Percentiles rank a stretch among this genome's conserved stretches.
Conservation (phyloP, 2,888 invertebrate species). For the Scelioninae gen. 1 region DNA sequence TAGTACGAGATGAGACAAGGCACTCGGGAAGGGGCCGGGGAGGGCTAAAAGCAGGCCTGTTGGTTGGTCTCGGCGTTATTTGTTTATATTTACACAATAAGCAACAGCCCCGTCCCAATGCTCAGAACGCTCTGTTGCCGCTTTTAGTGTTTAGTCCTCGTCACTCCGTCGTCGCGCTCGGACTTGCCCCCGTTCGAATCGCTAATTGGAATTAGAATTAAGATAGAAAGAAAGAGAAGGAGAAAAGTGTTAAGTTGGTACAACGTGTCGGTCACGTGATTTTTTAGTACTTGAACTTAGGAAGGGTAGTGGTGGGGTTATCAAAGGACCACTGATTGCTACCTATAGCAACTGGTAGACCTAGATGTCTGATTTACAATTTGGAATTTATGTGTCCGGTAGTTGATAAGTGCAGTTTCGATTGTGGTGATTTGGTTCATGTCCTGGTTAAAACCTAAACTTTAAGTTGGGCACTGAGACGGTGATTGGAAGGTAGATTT, state of each 20-base stretch:
- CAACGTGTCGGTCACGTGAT: constrained; percentile 43
- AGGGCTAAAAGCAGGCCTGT: constrained; percentile 84
- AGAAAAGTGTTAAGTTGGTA: constrained; percentile 21
- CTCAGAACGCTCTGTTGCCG: constrained; percentile 75
- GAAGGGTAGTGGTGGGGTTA: background rate
- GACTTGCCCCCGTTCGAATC: constrained; percentile 7
- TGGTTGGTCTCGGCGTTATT: constrained; percentile 85
- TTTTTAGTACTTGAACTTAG: background rate
- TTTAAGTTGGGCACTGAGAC: too few species aligned
- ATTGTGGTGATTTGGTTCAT: too few species aligned
- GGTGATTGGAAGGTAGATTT: too few species aligned
- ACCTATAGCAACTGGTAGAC: too few species aligned
- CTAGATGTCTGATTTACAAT: too few species aligned
- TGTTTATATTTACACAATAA: constrained; percentile 85
- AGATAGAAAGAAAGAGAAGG: background rate
- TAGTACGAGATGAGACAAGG: too few species aligned
- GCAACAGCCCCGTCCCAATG: constrained; percentile 81
- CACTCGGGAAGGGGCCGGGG: constrained; percentile 71
- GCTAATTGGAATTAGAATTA: background rate
- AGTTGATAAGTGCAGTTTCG: too few species aligned
- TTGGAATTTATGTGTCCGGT: too few species aligned
- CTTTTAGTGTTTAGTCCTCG: constrained; percentile 83
- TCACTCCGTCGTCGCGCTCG: constrained; percentile 78
- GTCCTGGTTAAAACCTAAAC: too few species aligned
- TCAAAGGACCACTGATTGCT: background rate